Conservation (phyloP, 2,797 vertebrate species). For the Pteropus rufus region DNA sequence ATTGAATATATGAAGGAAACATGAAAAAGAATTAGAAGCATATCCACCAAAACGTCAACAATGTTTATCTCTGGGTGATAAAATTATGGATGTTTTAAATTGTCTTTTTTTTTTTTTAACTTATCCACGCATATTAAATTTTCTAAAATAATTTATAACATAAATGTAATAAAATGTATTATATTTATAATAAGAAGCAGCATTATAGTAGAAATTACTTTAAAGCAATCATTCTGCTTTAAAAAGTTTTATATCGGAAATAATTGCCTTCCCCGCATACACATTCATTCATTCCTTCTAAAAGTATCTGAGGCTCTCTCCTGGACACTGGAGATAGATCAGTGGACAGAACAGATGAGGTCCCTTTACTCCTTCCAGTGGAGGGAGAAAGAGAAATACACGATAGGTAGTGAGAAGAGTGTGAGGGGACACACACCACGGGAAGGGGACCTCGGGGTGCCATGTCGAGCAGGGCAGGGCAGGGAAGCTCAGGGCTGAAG, state of each 20-base stretch:
- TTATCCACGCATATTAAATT: not conserved
- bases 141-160: not conserved
- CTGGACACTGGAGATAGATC: not conserved
- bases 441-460: not conserved
- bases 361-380: rapidly evolving
- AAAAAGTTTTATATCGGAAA: not conserved
- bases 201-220: not conserved
- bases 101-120: not conserved
- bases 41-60: not conserved
- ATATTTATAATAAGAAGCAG: not conserved
- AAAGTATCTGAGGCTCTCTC: not conserved
- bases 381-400: not conserved
- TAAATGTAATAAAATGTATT: no score
- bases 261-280: rapidly evolving
- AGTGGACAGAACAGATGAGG: rapidly evolving
- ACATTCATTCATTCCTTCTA: not conserved
- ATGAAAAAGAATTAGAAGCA: not conserved
- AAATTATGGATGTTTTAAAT: not conserved
- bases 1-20: not conserved
- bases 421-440: not conserved
- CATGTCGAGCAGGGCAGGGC: rapidly evolving
- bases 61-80: not conserved
- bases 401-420: rapidly evolving
- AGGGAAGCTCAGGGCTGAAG: not conserved
- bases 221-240: not conserved